Evolutionary conservation across 2,113 vertebrate genomes (phyloP).

Genomic region (Hyperoodon ampullatus): DNA sequence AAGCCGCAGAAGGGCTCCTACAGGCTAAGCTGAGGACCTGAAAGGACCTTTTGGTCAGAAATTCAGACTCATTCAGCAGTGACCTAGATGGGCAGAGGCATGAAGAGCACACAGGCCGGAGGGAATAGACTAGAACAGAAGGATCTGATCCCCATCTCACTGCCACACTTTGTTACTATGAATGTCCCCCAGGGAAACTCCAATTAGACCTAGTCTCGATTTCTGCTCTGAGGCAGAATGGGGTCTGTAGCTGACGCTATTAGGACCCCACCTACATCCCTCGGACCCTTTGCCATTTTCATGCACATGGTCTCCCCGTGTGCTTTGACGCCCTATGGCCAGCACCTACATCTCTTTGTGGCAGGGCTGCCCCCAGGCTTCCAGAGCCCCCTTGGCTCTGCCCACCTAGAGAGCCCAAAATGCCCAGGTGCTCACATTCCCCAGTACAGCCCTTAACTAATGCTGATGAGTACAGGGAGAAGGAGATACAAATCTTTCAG

Average conservation of each 20-base stretch:
- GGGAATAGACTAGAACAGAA: not conserved
- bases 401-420: not conserved
- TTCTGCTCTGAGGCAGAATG: not conserved
- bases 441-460: not conserved
- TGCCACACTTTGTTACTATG: not conserved
- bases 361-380: not conserved
- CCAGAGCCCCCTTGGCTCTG: not conserved
- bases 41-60: not conserved
- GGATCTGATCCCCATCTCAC: not conserved
- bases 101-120: not conserved
- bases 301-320: rapidly evolving
- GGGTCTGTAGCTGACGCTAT: not conserved
- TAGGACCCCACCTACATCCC: not conserved
- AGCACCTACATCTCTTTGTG: not conserved
- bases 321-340: rapidly evolving
- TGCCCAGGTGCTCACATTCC: not conserved
- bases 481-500: not conserved
- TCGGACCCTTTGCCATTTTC: not conserved
- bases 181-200: not conserved
- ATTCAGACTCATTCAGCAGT: not conserved
- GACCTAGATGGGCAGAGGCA: not conserved
- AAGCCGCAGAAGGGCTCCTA: no score
- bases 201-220: not conserved
- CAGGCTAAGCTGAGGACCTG: not conserved
- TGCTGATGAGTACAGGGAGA: no score